Conservation (phyloP, 2,888 invertebrate genomes). For the Ophraella communa region DNA sequence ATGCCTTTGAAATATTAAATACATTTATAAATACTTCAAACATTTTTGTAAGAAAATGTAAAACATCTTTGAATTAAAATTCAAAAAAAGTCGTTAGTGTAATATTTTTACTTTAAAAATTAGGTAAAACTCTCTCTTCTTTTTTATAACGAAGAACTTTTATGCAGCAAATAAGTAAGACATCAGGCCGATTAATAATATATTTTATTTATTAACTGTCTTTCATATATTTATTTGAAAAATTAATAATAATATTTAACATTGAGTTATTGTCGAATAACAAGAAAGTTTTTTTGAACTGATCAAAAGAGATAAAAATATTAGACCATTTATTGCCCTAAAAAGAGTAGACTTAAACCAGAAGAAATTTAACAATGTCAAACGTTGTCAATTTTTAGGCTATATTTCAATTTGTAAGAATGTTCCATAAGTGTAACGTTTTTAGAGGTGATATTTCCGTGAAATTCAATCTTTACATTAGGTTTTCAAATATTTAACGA, state of each 20-base stretch:
- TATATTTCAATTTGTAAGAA: background rate
- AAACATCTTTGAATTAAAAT: background rate
- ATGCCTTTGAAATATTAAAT: background rate
- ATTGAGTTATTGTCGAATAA: too few relatives aligned
- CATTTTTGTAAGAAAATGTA: conserved; percentile 1
- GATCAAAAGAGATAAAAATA: too few relatives aligned
- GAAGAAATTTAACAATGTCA: background rate
- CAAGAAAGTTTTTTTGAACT: too few relatives aligned
- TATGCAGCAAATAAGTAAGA: too few relatives aligned
- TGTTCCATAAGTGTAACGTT: background rate
- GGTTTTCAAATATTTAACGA: conserved; percentile 19
- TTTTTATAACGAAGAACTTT: too few relatives aligned
- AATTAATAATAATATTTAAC: too few relatives aligned
- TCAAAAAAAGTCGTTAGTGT: conserved; percentile 3
- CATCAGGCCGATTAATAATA: too few relatives aligned
- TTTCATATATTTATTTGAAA: too few relatives aligned
- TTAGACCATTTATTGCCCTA: too few relatives aligned
- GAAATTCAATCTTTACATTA: background rate
- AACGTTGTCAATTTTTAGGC: background rate
- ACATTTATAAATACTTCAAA: conserved; percentile 11
- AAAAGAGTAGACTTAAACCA: too few relatives aligned
- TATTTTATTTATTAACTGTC: too few relatives aligned
- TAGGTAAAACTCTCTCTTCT: background rate
- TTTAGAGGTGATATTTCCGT: background rate
- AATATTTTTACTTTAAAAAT: background rate